Conservation (phyloP, 2,113 vertebrate species). For the Myrmecophaga tridactyla region DNA sequence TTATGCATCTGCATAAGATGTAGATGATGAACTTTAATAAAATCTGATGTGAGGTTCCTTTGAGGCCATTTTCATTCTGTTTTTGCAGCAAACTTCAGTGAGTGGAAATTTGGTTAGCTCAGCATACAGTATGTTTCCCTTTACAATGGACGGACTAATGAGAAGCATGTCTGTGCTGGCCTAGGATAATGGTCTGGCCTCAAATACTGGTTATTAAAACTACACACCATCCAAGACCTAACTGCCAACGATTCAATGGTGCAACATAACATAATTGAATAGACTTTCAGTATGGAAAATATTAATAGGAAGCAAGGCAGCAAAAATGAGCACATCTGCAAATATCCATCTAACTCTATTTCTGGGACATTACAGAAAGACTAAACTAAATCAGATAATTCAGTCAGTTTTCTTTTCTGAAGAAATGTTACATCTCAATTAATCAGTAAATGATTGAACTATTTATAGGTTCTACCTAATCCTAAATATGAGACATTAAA, state of each 20-base stretch:
- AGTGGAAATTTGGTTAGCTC: constrained; percentile 69
- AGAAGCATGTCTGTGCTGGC: constrained; percentile 76
- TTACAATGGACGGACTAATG: constrained; percentile 69
- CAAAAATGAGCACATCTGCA: constrained; percentile 75
- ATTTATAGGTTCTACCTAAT: not conserved
- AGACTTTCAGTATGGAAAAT: constrained; percentile 66
- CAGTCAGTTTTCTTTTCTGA: not conserved
- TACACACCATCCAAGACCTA: constrained; percentile 56
- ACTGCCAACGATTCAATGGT: constrained; percentile 58
- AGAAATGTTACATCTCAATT: not conserved
- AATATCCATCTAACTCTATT: constrained; percentile 46
- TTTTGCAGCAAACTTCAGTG: constrained; percentile 66
- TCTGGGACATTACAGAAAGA: constrained; percentile 65
- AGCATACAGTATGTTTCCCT: constrained; percentile 47
- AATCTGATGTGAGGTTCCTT: constrained; percentile 70
- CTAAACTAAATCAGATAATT: not conserved
- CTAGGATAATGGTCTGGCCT: constrained; percentile 57
- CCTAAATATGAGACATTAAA: not conserved
- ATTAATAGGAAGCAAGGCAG: constrained; percentile 78
- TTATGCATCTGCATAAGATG: constrained; percentile 70
- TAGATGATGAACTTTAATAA: constrained; percentile 71
- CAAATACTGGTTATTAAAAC: constrained; percentile 74
- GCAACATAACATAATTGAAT: constrained; percentile 76
- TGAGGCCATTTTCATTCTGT: constrained; percentile 65
- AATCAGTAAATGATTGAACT: not conserved